Percentiles rank a stretch among this genome's conserved stretches.
These are phyloP conservation scores for Oenanthe melanoleuca DNA, from an alignment of 2,113 vertebrate species.

Conservation along the genomic window DNA sequence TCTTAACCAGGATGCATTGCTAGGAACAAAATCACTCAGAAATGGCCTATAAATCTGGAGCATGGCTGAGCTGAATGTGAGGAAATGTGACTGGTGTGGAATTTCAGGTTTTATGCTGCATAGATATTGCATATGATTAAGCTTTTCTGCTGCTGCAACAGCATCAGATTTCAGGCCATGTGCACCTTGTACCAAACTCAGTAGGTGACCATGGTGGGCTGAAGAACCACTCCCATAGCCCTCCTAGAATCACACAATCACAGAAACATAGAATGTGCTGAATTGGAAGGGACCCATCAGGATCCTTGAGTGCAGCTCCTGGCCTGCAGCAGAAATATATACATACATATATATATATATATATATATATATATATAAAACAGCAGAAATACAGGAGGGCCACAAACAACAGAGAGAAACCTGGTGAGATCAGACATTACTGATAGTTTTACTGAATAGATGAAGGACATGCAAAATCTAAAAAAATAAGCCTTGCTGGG, in stretches of 20 bases:
- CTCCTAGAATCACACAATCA: neutral
- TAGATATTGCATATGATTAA: neutral
- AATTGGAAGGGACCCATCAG: neutral
- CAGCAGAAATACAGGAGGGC: neutral
- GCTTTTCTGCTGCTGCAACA: neutral
- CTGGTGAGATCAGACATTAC: neutral
- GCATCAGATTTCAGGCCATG: neutral
- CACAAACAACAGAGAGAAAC: neutral
- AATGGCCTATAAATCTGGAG: conserved; percentile 53
- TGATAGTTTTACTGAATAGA: neutral
- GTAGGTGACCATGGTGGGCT: fast-evolving
- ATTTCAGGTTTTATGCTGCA: conserved; percentile 28
- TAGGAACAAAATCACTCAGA: neutral
- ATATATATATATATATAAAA: too few species aligned
- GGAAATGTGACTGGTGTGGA: neutral
- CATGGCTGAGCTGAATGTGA: neutral
- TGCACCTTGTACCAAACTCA: fast-evolving
- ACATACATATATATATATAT: too few species aligned
- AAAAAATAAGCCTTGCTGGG: neutral
- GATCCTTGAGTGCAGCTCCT: too few species aligned
- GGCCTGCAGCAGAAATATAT: neutral
- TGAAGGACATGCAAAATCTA: neutral
- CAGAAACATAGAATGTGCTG: neutral
- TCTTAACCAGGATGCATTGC: conserved; percentile 16
- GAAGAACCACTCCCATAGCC: neutral